phyloP scores from a whole-genome alignment of 1,140 invertebrate genomes.

The Aphidius ervi region DNA sequence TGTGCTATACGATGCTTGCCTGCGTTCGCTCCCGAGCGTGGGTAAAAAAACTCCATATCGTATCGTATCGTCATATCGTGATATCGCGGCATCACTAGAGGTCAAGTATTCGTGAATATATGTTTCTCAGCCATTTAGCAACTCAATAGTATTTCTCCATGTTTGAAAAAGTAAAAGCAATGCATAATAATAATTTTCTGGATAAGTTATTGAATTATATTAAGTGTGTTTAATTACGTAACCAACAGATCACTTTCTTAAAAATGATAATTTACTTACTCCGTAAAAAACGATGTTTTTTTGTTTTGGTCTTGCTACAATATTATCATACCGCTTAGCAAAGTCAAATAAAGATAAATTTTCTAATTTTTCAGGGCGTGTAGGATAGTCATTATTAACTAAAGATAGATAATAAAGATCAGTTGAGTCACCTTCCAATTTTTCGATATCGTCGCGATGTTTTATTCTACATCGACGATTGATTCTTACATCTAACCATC shows the following conservation, averaged over 20 bases:
- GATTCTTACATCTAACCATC: slow-evolving; percentile 21
- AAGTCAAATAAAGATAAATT: not conserved
- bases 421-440: not conserved
- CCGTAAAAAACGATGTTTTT: slow-evolving; percentile 7
- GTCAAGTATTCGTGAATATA: no score
- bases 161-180: slow-evolving; percentile 29
- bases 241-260: slow-evolving; percentile 19
- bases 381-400: slow-evolving; percentile 5
- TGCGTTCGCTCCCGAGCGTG: no score
- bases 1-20: no score
- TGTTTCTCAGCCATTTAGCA: slow-evolving; percentile 16
- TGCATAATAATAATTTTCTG: slow-evolving; percentile 23
- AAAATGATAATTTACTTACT: slow-evolving; percentile 1
- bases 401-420: slow-evolving; percentile 7
- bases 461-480: not conserved
- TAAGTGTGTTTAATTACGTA: slow-evolving; percentile 24
- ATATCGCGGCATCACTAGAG: no score
- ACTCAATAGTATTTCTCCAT: slow-evolving; percentile 16
- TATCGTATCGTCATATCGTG: no score
- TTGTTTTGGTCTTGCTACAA: not conserved
- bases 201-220: slow-evolving; percentile 15
- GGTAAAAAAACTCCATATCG: no score
- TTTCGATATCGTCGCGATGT: not conserved
- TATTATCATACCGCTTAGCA: not conserved
- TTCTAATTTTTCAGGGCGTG: slow-evolving; percentile 4